Evolutionary conservation across 2,113 vertebrate species (phyloP), one percentile per base, ranked within the genome.

Genomic region (Cavia porcellus): DNA sequence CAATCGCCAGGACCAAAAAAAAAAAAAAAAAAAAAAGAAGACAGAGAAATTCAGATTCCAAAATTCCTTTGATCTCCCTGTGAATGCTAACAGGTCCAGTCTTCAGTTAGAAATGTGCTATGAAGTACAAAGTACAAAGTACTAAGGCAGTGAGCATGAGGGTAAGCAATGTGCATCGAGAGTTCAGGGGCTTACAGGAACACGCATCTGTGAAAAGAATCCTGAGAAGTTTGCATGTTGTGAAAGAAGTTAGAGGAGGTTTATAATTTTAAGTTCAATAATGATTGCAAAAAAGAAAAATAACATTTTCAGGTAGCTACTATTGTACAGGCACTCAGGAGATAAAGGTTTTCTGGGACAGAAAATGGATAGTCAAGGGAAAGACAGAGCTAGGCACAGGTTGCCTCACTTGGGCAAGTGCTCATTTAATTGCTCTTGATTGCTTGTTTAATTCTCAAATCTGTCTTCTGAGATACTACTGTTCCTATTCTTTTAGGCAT

Each of bases 401-500:
- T 42, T 9, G 72, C 1, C 30, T n/a, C 35, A 30, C 45, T 59
- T 80, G 88, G 20, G 52, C 32, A 57, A 62, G 13, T 59, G 24
- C 55, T 64, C 52, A 5, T 81, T 13, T 80, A 47, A 19, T 70
- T 70, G 66, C 13, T n/a, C 3, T 94, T 82, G 57, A 22, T 92
- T 89, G 62, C 24, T 77, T 32, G 59, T 86, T 95, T 95, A 80
- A 77, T 86, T 84, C 45, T 84, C 20, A 66, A 32, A 38, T 25
- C 10, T 30, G 5, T 89, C 61, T 5, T 74, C 47, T 66, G n/a
- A 38, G 14, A 35, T 77, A 7, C 24, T 64, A 68, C 45, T 15
- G 68, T 94, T 88, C 25, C 45, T 79, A 47, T 92, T 59, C 72
- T 93, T 88, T 64, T 38, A 79, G 59, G 35, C 62, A 89, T 87